These are phyloP conservation scores for Eubasilissa splendida DNA, from an alignment of 2,888 invertebrate genomes.

Conservation along the genomic window DNA sequence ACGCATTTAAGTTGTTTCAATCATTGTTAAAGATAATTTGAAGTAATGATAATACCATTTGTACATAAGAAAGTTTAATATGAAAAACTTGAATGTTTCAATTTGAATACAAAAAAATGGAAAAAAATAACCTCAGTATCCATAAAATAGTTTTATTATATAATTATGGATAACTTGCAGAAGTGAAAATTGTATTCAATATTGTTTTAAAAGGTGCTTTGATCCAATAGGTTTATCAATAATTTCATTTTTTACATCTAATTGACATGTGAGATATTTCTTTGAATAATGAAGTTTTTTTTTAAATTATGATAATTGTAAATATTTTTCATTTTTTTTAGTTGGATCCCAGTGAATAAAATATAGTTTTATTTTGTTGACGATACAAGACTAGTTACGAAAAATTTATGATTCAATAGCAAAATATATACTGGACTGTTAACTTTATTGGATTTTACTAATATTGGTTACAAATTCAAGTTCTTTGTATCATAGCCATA, in stretches of 20 bases:
- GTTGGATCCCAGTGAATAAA: not conserved
- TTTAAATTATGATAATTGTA: constrained; percentile 6
- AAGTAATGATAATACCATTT: constrained; percentile 18
- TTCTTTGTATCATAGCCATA: constrained; percentile 45
- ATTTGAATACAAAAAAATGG: constrained; percentile 8
- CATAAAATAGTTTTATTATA: no score
- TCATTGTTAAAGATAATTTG: constrained; percentile 31
- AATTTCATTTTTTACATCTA: constrained; percentile 3
- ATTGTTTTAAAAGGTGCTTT: constrained; percentile 22
- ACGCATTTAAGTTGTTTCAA: constrained; percentile 8
- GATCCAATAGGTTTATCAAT: not conserved
- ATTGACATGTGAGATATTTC: not conserved
- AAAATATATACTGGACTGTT: constrained; percentile 37
- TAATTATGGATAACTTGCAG: no score
- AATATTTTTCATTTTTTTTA: constrained; percentile 8
- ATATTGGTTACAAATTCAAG: constrained; percentile 40
- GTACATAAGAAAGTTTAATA: constrained; percentile 26
- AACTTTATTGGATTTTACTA: constrained; percentile 21
- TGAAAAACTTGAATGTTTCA: not conserved
- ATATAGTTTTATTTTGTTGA: constrained; percentile 16
- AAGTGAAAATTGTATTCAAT: not conserved
- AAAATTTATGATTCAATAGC: constrained; percentile 22
- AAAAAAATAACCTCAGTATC: no score
- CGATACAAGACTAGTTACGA: not conserved
- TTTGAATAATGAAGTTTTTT: no score